Base-by-base conservation (phyloP, 2,797 vertebrate genomes). In the Percopsis omiscomaycus region DNA sequence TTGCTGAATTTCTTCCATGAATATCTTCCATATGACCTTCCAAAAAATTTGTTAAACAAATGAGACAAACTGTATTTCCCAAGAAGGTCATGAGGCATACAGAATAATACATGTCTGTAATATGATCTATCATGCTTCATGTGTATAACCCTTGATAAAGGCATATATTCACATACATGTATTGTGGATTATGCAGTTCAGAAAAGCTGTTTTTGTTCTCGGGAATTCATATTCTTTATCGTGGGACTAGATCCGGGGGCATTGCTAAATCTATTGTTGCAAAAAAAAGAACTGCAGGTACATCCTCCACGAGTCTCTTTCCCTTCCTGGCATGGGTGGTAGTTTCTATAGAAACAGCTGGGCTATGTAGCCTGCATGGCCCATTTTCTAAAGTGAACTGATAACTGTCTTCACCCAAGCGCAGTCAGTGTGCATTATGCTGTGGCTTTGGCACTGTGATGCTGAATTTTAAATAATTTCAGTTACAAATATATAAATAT, bases 291-390 rank as follows among this genome's bases (percentile, higher is more conserved):
- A 27, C 3, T 3, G 11, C 66, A 48, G 52, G 48, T 44, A 2
- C 64, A 47, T n/a, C 61, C 66, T 68, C 55, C 0, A 47, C 64
- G 68, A 51, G 12, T 5, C 28, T 37, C 48, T 55, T 59, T 53
- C 62, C 53, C 57, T 46, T 2, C 45, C n/a, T 69, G 22, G 54
- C 47, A 13, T n/a, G 47, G 12, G 58, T 64, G 55, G 49, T 56
- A 56, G 82, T 85, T 80, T 69, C 81, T 64, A 76, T 84, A 63
- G 81, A 74, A 84, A 88, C 83, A 32, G 59, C 53, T 49, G 65
- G 61, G 60, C 37, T 10, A 28, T 2, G n/a, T 55, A n/a, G 50
- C 32, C 42, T 37, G 30, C 28, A 22, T 50, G 54, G 37, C 44
- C 27, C 6, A 3, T 48, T 48, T 48, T 48, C 12, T 48, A 13